phyloP scores from a whole-genome alignment of 2,888 invertebrate species.

The Stegophylla sp. region DNA sequence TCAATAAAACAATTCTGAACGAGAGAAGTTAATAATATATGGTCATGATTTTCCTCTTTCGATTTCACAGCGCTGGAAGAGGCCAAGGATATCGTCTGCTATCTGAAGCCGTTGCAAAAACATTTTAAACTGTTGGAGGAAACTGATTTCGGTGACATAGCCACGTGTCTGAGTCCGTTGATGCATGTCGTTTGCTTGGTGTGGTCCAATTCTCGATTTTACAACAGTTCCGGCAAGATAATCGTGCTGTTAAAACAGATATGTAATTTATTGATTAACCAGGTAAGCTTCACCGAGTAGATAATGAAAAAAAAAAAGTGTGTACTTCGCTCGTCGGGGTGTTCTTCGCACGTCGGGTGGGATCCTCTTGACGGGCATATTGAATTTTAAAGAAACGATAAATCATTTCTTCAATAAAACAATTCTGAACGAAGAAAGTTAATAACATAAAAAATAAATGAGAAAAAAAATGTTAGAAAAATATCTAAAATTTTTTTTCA shows the following conservation, averaged over 20 bases:
- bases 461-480: too few relatives aligned
- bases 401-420: too few relatives aligned
- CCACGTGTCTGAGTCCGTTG: conserved; percentile 77
- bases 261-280: conserved; percentile 86
- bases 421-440: too few relatives aligned
- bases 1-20: too few relatives aligned
- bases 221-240: conserved; percentile 86
- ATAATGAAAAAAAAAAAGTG: too few relatives aligned
- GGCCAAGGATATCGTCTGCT: conserved; percentile 87
- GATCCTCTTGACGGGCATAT: too few relatives aligned
- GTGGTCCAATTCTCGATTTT: conserved; percentile 89
- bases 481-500: too few relatives aligned
- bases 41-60: conserved; percentile 8
- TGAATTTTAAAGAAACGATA: too few relatives aligned
- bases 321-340: too few relatives aligned
- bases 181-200: conserved; percentile 88
- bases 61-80: conserved; percentile 77
- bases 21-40: too few relatives aligned
- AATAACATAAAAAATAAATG: too few relatives aligned
- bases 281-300: conserved; percentile 68
- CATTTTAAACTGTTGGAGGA: conserved; percentile 83
- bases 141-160: conserved; percentile 83
- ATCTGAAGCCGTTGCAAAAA: conserved; percentile 81
- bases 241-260: conserved; percentile 88
- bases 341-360: too few relatives aligned